Conservation (phyloP, 2,888 invertebrate genomes). For the Ypsolopha sequella region DNA sequence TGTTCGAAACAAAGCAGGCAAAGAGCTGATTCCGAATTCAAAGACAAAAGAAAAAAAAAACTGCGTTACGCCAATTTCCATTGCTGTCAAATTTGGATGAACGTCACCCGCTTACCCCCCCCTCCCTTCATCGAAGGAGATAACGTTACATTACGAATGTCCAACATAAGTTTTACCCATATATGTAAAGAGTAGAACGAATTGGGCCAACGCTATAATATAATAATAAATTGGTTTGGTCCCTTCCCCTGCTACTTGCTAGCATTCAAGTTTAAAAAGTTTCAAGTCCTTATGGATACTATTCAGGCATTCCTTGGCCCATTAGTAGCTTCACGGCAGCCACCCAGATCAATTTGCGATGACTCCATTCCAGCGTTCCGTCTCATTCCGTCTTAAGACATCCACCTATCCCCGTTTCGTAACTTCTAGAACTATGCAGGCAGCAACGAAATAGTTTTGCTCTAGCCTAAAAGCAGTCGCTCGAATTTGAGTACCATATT, state of each 20-base stretch:
- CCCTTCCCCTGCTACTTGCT: no score
- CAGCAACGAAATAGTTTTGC: background rate
- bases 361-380: constrained; percentile 56
- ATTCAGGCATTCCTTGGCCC: no score
- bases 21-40: constrained; percentile 24
- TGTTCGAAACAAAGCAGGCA: no score
- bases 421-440: constrained; percentile 1
- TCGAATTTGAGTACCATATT: no score
- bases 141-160: no score
- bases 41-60: constrained; percentile 28
- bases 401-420: constrained; percentile 37
- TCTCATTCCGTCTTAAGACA: constrained; percentile 67
- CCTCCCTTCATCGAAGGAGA: constrained; percentile 23
- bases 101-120: constrained; percentile 28
- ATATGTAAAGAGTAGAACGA: no score
- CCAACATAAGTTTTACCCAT: no score
- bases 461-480: background rate
- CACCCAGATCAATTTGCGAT: constrained; percentile 68
- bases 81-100: constrained; percentile 68
- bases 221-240: no score
- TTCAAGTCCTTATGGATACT: no score
- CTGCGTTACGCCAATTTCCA: constrained; percentile 65
- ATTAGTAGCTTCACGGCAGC: constrained; percentile 5
- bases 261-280: no score
- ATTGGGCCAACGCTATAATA: no score